Conservation (phyloP, 2,113 vertebrate genomes). For the Axis porcinus region DNA sequence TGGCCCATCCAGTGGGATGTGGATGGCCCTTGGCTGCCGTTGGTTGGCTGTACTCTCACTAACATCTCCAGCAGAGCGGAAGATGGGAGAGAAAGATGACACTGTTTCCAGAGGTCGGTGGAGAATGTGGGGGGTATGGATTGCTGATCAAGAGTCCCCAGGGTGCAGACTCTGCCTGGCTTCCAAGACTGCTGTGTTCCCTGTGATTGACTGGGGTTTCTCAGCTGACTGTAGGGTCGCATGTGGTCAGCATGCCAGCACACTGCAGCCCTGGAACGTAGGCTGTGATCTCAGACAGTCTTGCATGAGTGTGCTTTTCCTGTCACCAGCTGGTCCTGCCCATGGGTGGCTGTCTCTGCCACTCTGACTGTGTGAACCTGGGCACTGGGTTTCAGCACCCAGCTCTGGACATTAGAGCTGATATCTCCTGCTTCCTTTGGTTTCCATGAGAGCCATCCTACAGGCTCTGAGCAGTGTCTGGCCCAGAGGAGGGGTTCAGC, state of each 20-base stretch:
- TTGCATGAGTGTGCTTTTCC: background rate
- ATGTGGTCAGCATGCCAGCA: too few species aligned
- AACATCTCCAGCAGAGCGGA: too few species aligned
- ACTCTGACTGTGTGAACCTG: background rate
- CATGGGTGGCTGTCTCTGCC: rapidly evolving
- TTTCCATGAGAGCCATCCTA: background rate
- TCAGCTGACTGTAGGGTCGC: background rate
- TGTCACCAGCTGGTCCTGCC: background rate
- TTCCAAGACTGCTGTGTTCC: background rate
- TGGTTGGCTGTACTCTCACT: background rate
- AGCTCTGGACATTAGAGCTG: background rate
- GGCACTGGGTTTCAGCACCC: background rate
- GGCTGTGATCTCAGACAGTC: background rate
- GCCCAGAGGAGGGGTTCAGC: background rate
- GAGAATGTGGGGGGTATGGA: background rate
- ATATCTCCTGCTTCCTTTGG: background rate
- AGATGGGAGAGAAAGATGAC: background rate
- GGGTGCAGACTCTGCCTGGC: background rate
- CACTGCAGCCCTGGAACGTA: background rate
- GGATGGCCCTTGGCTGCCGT: background rate
- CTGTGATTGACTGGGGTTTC: background rate
- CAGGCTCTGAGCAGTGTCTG: background rate
- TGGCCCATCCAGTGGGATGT: background rate
- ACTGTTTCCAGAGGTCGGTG: background rate
- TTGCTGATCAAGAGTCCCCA: background rate